These are phyloP conservation scores for Eufriesea mexicana DNA, from an alignment of 1,140 invertebrate genomes.

Conservation along the genomic window DNA sequence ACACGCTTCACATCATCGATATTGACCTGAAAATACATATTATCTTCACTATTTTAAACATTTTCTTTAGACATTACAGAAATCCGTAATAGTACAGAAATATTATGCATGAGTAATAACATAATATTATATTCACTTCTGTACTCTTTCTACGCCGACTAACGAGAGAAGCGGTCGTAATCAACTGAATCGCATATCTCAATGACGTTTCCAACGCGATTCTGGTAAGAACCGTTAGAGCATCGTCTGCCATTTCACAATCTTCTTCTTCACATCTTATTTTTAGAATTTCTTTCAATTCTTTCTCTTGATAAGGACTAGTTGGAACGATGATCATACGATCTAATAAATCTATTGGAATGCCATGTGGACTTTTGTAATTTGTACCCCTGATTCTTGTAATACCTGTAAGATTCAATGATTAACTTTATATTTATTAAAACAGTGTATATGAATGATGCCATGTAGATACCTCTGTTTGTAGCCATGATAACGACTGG, in stretches of 20 bases:
- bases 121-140: constrained; percentile 83
- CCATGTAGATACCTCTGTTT: constrained; percentile 89
- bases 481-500: constrained; percentile 99
- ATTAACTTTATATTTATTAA: background rate
- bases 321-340: constrained; percentile 98
- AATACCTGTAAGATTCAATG: constrained; percentile 82
- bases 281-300: constrained; percentile 95
- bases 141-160: constrained; percentile 91
- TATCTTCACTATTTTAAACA: too few species aligned
- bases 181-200: constrained; percentile 99
- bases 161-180: constrained; percentile 96
- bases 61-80: too few species aligned
- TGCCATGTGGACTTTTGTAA: constrained; percentile 96
- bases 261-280: constrained; percentile 98
- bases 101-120: background rate
- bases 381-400: constrained; percentile 97
- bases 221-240: constrained; percentile 93
- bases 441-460: too few species aligned
- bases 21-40: constrained; percentile 83
- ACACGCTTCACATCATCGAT: constrained; percentile 97
- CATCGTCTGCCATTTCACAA: constrained; percentile 96
- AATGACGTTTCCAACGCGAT: constrained; percentile 97
- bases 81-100: background rate
- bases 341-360: constrained; percentile 98
- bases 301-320: constrained; percentile 92